A percentile compares a stretch with the other conserved stretches of the same genome.
Conservation (phyloP, 2,113 vertebrate genomes). For the Corynorhinus townsendii region DNA sequence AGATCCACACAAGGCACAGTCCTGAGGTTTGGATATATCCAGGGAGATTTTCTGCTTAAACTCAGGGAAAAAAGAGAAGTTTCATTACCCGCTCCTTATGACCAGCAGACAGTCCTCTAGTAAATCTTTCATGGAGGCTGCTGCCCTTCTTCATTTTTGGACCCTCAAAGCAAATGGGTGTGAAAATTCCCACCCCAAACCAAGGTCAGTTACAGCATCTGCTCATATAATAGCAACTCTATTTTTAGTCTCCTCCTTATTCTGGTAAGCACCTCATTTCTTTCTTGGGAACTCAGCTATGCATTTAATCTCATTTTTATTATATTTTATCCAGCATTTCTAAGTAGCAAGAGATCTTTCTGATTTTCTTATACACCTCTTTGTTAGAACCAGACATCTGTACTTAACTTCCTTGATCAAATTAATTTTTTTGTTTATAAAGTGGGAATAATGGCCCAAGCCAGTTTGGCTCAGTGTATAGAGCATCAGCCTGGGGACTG, state of each 20-base stretch:
- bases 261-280: neutral
- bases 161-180: neutral
- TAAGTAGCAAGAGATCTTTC: neutral
- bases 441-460: neutral
- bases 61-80: neutral
- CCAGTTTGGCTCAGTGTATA: too few relatives aligned
- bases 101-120: neutral
- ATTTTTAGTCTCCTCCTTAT: neutral
- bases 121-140: neutral
- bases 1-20: neutral
- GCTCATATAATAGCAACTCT: neutral
- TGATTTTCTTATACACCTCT: neutral
- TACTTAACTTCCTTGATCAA: neutral
- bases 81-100: neutral
- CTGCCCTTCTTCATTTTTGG: neutral
- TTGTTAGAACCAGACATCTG: neutral
- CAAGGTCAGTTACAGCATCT: neutral
- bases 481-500: too few relatives aligned
- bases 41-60: neutral
- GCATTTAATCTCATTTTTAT: neutral
- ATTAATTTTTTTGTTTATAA: neutral
- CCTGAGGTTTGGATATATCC: neutral
- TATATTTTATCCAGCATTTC: neutral
- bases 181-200: neutral
- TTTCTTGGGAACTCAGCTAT: neutral